Base-by-base conservation (phyloP, 2,888 invertebrate species). In the Dynastes tityus region DNA sequence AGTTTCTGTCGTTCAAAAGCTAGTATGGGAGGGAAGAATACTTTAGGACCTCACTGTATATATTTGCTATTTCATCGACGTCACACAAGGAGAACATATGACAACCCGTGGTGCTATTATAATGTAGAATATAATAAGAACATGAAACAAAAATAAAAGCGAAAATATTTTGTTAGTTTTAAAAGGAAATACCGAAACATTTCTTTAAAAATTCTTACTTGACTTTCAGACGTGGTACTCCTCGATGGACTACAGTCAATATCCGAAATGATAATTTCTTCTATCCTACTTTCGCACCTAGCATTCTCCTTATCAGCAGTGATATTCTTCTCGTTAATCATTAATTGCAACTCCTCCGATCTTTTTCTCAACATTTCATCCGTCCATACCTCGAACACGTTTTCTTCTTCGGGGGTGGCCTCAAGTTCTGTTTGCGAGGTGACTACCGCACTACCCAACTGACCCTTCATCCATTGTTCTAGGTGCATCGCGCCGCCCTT, bases 391-490 rank as follows among this genome's bases (percentile, higher is more conserved):
- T 93, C 93, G 85, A 91, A 90, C 67, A 91, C 90, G 2, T 91
- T 89, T 13, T 88, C 86, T 13, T 88, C 86, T 53, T 88, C 89
- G 0, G 89, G 86, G 22, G 87, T 87, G 83, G 61, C 63, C 51
- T 68, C 74, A 6, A 51, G 27, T 73, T 80, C 67, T 73, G 83
- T 80, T 16, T 27, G 27, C 11, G 73, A 45, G 45, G 73, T 45
- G 22, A 61, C 73, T 55, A 91, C 22, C 8, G 55, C 22, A 22
- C 55, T 90, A 81, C 94, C 94, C 71, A 95, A 90, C 80, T 95
- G 92, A 3, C 94, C 93, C 79, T 94, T 94, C 94, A 95, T 95
- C 95, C 95, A 95, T 84, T 94, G 92, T 81, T 95, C 94, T 82
- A 95, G 89, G 84, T 95, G 95, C 70, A 94, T 87, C 0, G 94